These are phyloP conservation scores for Cariama cristata DNA, from an alignment of 2,113 vertebrate genomes.

Conservation along the genomic window DNA sequence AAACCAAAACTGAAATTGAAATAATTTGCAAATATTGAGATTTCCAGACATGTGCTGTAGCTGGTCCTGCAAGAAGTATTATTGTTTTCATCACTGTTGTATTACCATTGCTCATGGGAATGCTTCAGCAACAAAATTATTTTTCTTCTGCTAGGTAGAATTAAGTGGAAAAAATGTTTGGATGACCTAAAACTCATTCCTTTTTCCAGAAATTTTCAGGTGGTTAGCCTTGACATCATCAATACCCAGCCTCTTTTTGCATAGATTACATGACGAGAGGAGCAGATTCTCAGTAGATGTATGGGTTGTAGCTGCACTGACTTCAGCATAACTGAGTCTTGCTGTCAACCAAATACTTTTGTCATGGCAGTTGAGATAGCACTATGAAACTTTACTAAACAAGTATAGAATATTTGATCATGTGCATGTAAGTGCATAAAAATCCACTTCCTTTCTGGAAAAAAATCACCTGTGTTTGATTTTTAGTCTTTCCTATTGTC, in stretches of 20 bases:
- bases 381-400: not conserved
- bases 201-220: not conserved
- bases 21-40: not conserved
- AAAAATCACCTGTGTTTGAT: not conserved
- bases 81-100: not conserved
- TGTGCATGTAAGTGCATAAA: not conserved
- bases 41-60: not conserved
- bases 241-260: not conserved
- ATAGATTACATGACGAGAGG: rapidly evolving
- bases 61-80: not conserved
- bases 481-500: not conserved
- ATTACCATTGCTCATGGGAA: not conserved
- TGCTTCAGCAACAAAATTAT: not conserved
- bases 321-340: not conserved
- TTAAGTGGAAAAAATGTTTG: not conserved
- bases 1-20: not conserved
- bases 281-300: not conserved
- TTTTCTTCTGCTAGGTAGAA: not conserved
- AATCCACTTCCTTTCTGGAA: not conserved
- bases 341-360: not conserved
- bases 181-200: not conserved
- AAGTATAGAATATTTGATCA: not conserved
- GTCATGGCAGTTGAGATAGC: not conserved
- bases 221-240: not conserved
- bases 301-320: not conserved